Conservation (phyloP, 2,113 vertebrate genomes). For the Aplodontia rufa region DNA sequence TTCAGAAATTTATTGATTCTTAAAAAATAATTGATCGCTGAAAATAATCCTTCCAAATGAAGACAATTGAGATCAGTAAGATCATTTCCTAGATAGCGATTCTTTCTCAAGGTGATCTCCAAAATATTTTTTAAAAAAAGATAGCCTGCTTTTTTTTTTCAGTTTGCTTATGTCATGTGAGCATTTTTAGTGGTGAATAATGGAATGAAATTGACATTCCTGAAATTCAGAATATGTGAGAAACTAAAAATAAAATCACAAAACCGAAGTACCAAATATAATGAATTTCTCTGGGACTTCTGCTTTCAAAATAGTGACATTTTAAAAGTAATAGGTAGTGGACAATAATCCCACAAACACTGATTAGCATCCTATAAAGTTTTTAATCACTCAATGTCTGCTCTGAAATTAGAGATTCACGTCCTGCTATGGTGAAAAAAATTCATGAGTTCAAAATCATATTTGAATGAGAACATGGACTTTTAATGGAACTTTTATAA, state of each 20-base stretch:
- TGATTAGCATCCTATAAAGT: neutral
- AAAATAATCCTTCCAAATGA: neutral
- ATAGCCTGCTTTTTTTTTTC: neutral
- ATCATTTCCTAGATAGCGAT: neutral
- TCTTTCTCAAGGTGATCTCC: neutral
- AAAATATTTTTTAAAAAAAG: neutral
- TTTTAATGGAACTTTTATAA: constrained; percentile 32
- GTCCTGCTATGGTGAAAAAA: neutral
- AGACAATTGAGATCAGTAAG: neutral
- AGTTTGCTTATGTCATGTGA: neutral
- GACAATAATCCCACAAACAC: neutral
- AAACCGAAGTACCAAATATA: neutral
- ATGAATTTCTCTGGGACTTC: neutral
- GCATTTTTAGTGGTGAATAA: neutral
- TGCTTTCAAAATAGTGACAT: neutral
- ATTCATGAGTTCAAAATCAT: neutral
- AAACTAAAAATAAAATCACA: neutral
- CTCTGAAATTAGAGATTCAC: neutral
- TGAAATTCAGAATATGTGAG: neutral
- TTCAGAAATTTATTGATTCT: neutral
- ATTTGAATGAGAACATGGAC: constrained; percentile 21
- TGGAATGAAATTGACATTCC: neutral
- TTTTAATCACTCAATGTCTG: neutral
- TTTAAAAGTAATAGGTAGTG: neutral
- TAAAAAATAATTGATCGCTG: neutral